Base-by-base conservation (phyloP, 2,113 vertebrate genomes). In the Anoplopoma fimbria region DNA sequence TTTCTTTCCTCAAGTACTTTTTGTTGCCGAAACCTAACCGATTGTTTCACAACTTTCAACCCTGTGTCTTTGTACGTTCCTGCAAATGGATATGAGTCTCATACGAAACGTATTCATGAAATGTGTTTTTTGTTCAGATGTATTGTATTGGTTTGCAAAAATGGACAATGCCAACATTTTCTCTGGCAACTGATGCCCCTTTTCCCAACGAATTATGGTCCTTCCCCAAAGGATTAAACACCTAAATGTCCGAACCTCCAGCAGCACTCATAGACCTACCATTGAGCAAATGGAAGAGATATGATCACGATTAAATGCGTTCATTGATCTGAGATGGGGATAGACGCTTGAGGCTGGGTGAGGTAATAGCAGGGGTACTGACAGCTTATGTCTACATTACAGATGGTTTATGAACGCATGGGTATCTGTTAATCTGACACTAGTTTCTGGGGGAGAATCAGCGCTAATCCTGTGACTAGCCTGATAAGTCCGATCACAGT, bases 391-490 rank as follows among this genome's bases (percentile, higher is more conserved):
- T 92, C 93, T 92, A 90, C 87, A 94, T 95, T 94, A 94, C 92
- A 95, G 91, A 93, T 91, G 82, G 90, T 91, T 93, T 91, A 93
- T 90, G 83, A 90, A 92, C 83, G 77, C 91, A 83, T 29, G 88
- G 86, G 75, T 90, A 92, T 94, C 87, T 93, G 93, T 91, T 95
- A 95, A 95, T 95, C 95, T 95, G 92, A 95, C 94, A 94, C 92
- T 87, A 89, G 95, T 94, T 94, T 94, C 79, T 89, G 89, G 75
- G 86, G 79, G 83, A 91, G 91, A 95, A 94, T 94, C 93, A 91
- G 84, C 15, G 17, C 72, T 95, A 96, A 96, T 95, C 93, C 94
- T 38, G 68, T 90, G 93, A 95, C 93, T 91, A 95, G 93, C 87
- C 93, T 91, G 81, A 89, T 94, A 94, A 95, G 81, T 92, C 93